Conservation (phyloP, 2,113 vertebrate species). For the Thunnus maccoyii region DNA sequence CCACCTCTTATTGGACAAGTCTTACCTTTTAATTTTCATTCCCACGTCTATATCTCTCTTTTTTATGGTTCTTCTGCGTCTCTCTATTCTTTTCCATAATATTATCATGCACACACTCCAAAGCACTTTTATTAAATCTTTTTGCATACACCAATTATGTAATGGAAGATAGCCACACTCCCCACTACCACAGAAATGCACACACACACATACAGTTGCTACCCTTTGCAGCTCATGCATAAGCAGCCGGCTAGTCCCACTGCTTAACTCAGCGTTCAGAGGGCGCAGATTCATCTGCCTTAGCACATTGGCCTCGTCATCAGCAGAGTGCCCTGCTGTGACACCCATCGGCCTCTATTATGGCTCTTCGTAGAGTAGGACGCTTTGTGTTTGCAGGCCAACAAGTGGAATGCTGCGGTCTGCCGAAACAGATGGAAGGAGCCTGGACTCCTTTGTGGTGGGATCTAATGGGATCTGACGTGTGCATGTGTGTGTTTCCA, state of each 20-base stretch:
- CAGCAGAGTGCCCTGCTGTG: slow-evolving; percentile 52
- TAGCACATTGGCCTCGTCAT: slow-evolving; percentile 58
- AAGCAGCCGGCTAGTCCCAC: slow-evolving; percentile 28
- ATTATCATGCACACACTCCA: background rate
- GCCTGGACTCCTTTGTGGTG: slow-evolving; percentile 37
- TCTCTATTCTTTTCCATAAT: background rate
- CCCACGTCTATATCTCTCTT: background rate
- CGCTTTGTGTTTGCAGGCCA: slow-evolving; percentile 48
- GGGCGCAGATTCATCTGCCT: slow-evolving; percentile 56
- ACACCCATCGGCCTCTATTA: slow-evolving; percentile 69
- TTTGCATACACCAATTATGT: background rate
- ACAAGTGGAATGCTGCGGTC: slow-evolving; percentile 57
- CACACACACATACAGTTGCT: slow-evolving; percentile 4
- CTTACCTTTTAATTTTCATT: background rate
- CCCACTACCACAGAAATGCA: background rate
- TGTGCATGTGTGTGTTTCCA: slow-evolving; percentile 37
- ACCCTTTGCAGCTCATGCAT: slow-evolving; percentile 29
- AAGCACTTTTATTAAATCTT: background rate
- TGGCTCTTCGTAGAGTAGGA: slow-evolving; percentile 43
- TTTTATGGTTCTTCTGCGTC: background rate
- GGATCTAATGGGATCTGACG: slow-evolving; percentile 56
- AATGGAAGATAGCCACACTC: slow-evolving; percentile 6
- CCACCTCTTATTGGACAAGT: slow-evolving; percentile 20
- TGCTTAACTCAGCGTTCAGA: slow-evolving; percentile 43
- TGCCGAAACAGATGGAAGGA: slow-evolving; percentile 59